These are phyloP conservation scores for Ciconia stormi DNA, from an alignment of 2,113 vertebrate genomes.

Conservation along the genomic window DNA sequence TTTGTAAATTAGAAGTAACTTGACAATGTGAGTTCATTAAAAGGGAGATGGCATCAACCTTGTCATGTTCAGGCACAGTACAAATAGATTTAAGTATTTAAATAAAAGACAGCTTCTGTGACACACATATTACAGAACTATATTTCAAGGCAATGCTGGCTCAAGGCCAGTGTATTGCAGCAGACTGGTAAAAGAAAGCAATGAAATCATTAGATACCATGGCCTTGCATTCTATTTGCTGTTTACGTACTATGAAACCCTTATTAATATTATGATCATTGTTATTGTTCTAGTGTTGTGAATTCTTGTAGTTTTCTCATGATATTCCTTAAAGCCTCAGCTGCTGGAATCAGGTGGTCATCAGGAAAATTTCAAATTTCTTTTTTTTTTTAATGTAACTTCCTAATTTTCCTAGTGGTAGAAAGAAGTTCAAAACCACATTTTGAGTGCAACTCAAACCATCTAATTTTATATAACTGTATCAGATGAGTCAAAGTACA, in stretches of 20 bases:
- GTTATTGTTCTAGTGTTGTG: neutral
- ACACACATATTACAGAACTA: neutral
- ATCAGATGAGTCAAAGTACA: neutral
- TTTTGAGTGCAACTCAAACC: neutral
- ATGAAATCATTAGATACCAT: neutral
- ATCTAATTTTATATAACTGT: neutral
- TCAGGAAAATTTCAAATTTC: neutral
- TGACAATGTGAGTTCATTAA: neutral
- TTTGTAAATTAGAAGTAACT: neutral
- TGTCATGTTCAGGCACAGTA: neutral
- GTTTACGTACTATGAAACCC: neutral
- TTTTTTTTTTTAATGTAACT: neutral
- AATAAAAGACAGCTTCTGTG: conserved; percentile 2
- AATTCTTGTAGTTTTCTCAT: neutral
- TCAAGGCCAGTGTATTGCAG: neutral
- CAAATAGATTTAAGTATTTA: neutral
- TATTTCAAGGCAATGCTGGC: neutral
- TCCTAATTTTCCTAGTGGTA: neutral
- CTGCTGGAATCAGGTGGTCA: neutral
- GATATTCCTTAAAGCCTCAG: neutral
- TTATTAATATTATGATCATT: neutral
- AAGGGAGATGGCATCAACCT: neutral
- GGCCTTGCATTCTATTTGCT: neutral
- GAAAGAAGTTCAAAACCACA: neutral
- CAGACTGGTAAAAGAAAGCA: neutral